Conservation (phyloP, 2,888 invertebrate genomes). For the Oxytorus armatus region DNA sequence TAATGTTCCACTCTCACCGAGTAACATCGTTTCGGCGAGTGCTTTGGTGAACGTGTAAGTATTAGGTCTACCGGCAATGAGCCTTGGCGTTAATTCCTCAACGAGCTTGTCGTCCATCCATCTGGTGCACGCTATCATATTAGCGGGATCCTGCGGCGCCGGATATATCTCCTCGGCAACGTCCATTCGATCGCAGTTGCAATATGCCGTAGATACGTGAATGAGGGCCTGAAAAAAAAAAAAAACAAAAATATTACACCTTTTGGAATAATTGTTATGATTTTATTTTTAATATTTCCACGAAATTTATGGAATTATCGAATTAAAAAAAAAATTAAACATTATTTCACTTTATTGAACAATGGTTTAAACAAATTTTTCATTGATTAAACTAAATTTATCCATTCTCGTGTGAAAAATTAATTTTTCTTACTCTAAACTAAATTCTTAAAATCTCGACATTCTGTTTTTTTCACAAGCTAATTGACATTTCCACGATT, state of each 20-base stretch:
- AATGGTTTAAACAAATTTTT: too few species aligned
- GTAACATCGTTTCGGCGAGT: slow-evolving; percentile 88
- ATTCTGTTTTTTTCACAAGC: too few species aligned
- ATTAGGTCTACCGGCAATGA: slow-evolving; percentile 87
- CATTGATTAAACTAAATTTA: too few species aligned
- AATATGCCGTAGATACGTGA: slow-evolving; percentile 90
- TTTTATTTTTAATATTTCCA: background rate
- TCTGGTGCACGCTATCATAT: slow-evolving; percentile 85
- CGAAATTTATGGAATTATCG: background rate
- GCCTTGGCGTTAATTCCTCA: slow-evolving; percentile 83
- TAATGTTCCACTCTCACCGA: slow-evolving; percentile 86
- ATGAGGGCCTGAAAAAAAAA: slow-evolving; percentile 85
- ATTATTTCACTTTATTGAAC: too few species aligned
- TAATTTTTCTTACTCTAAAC: too few species aligned
- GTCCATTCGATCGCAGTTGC: slow-evolving; percentile 88
- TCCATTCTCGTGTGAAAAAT: too few species aligned
- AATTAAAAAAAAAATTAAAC: slow-evolving; percentile 5
- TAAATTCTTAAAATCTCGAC: too few species aligned
- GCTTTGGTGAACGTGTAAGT: slow-evolving; percentile 92
- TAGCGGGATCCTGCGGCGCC: slow-evolving; percentile 85
- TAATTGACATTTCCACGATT: too few species aligned
- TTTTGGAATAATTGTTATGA: background rate
- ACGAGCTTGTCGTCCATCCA: slow-evolving; percentile 84
- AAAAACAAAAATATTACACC: slow-evolving; percentile 18
- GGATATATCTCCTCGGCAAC: slow-evolving; percentile 87